Evolutionary conservation across 2,113 vertebrate species (phyloP), one percentile per base, ranked within the genome.

Genomic region (Indicator indicator): DNA sequence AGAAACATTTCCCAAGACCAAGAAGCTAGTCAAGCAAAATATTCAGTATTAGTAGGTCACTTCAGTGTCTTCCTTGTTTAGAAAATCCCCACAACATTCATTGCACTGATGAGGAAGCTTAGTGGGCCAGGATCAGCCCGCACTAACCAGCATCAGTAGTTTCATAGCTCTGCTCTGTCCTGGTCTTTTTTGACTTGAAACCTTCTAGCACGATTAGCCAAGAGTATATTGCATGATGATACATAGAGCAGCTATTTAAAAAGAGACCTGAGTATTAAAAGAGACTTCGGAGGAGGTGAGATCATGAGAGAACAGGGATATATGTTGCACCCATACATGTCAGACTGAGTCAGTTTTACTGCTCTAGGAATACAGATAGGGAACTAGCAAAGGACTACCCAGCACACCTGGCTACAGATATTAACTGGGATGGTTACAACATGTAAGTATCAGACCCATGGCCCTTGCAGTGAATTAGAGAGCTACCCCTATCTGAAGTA

Each of bases 201-300:
- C 46, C 38, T 89, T 74, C 83, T 46, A 38, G 48, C 26, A 68
- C 52, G 74, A 78, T 83, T 93, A 91, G 76, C 76, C 38, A 75
- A 83, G 83, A 60, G 70, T 81, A 80, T 77, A 93, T 81, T 90
- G 69, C 83, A 64, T 8, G 58, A 73, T 90, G 94, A 93, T 96
- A 93, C 93, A 94, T 88, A 38, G 65, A 78, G 58, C 42, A 88
- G 83, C 73, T 83, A 91, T 86, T 96, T 83, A 96, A 94, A 93
- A 90, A 95, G 79, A 86, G 56, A 90, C 96, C 86, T 8, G 7
- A 71, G 56, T 60, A 95, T 90, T 90, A 86, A 70, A 56, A 88
- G 13, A 75, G 56, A 52, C 88, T 93, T 77, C 52, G 86, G 5
- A 77, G 72, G 69, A 93, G 79, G 80, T 95, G 92, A 96, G 94